phyloP scores from a whole-genome alignment of 2,888 invertebrate species.

The Busseola fusca region DNA sequence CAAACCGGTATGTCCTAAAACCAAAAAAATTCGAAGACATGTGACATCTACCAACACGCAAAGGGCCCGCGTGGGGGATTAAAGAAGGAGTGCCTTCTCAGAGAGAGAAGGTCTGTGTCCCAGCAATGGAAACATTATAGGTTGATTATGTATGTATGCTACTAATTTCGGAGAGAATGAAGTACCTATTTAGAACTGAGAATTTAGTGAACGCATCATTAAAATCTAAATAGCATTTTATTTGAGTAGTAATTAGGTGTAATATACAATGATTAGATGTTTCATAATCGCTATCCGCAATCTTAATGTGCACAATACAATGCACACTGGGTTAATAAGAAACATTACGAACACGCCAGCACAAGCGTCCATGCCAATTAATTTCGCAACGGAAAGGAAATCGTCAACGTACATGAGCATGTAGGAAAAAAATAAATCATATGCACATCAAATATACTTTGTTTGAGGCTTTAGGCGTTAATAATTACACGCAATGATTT shows the following conservation, averaged over 20 bases:
- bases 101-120: too few species aligned
- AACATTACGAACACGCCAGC: slow-evolving; percentile 59
- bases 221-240: slow-evolving; percentile 28
- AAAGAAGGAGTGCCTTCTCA: too few species aligned
- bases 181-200: background rate
- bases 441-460: slow-evolving; percentile 66
- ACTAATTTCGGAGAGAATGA: background rate
- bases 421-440: slow-evolving; percentile 68
- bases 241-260: slow-evolving; percentile 27
- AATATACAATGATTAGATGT: slow-evolving; percentile 35
- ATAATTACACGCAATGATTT: slow-evolving; percentile 67
- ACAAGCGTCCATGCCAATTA: slow-evolving; percentile 58
- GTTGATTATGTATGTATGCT: too few species aligned
- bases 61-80: too few species aligned
- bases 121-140: too few species aligned
- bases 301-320: slow-evolving; percentile 50
- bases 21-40: too few species aligned
- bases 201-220: slow-evolving; percentile 23
- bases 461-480: slow-evolving; percentile 66
- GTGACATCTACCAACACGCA: too few species aligned
- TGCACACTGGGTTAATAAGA: slow-evolving; percentile 52
- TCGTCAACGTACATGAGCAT: slow-evolving; percentile 65
- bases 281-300: slow-evolving; percentile 45
- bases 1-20: too few species aligned
- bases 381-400: slow-evolving; percentile 74